These are phyloP conservation scores for Formicarius rufipectus DNA, from an alignment of 2,113 vertebrate genomes.

Conservation along the genomic window DNA sequence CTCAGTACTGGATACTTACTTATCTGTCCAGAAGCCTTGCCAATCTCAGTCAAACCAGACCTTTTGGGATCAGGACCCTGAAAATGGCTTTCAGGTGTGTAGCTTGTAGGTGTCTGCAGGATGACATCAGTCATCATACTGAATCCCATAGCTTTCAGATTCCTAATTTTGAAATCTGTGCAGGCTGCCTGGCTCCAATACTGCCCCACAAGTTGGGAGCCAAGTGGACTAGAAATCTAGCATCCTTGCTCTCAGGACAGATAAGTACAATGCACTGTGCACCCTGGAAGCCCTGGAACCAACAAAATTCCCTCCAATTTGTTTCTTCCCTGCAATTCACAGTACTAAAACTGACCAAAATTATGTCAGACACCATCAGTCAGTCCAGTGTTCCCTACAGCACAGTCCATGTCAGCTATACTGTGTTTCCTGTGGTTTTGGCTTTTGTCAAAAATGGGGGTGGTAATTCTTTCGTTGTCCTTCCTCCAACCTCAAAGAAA, in stretches of 20 bases:
- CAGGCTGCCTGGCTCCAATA: background rate
- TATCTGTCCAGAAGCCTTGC: background rate
- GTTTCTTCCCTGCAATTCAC: background rate
- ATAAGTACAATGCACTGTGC: background rate
- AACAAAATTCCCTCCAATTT: background rate
- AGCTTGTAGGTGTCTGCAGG: background rate
- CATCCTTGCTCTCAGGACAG: background rate
- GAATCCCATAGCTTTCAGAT: background rate
- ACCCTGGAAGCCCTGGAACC: background rate
- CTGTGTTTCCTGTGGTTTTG: background rate
- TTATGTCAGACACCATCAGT: constrained; percentile 4
- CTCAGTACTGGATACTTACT: background rate
- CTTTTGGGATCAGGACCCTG: background rate
- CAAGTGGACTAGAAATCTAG: background rate
- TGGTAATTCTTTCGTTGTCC: constrained; percentile 17
- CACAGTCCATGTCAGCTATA: background rate
- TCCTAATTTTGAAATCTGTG: background rate
- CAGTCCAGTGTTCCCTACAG: background rate
- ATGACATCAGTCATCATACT: background rate
- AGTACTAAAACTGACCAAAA: constrained; percentile 27
- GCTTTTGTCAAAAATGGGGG: constrained; percentile 30
- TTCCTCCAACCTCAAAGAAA: constrained; percentile 43
- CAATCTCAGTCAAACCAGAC: background rate
- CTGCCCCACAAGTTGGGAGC: background rate
- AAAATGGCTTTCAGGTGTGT: background rate